Conservation (phyloP, 2,888 invertebrate species). For the Tholera decimalis region DNA sequence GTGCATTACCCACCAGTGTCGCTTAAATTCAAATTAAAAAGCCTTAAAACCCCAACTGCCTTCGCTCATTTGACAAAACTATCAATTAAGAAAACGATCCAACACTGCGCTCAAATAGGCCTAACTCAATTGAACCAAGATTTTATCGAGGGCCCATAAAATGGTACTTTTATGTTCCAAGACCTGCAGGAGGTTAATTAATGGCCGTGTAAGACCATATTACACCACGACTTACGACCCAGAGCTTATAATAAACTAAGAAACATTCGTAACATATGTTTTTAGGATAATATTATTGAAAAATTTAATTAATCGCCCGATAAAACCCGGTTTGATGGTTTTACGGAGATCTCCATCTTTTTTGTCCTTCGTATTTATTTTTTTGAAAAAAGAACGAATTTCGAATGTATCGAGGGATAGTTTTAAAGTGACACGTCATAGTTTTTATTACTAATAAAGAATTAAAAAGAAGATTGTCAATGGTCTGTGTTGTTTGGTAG, state of each 20-base stretch:
- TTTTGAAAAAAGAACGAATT: slow-evolving; percentile 34
- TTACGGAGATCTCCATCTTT: slow-evolving; percentile 60
- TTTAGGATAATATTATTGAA: slow-evolving; percentile 82
- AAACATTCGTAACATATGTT: slow-evolving; percentile 84
- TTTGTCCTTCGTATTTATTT: slow-evolving; percentile 31
- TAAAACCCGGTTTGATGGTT: slow-evolving; percentile 72
- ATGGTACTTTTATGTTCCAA: slow-evolving; percentile 77
- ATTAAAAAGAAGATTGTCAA: slow-evolving; percentile 20
- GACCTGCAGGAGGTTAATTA: slow-evolving; percentile 84
- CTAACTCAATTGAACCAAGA: slow-evolving; percentile 71
- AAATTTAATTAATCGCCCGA: slow-evolving; percentile 79
- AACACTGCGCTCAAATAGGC: slow-evolving; percentile 65
- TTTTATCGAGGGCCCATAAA: slow-evolving; percentile 81
- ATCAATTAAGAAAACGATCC: slow-evolving; percentile 58
- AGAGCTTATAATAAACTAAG: slow-evolving; percentile 78
- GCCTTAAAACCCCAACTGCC: slow-evolving; percentile 46
- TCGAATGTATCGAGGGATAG: slow-evolving; percentile 39
- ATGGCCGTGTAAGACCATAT: slow-evolving; percentile 82
- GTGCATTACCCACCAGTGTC: slow-evolving; percentile 10
- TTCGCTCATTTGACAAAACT: slow-evolving; percentile 54
- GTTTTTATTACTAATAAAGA: slow-evolving; percentile 43
- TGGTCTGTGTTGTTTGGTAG: too few relatives aligned
- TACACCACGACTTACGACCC: slow-evolving; percentile 81
- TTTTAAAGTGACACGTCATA: slow-evolving; percentile 47
- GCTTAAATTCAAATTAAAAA: slow-evolving; percentile 60